Conservation (phyloP, 2,797 vertebrate species). For the Sebastiscus albofasciatus region DNA sequence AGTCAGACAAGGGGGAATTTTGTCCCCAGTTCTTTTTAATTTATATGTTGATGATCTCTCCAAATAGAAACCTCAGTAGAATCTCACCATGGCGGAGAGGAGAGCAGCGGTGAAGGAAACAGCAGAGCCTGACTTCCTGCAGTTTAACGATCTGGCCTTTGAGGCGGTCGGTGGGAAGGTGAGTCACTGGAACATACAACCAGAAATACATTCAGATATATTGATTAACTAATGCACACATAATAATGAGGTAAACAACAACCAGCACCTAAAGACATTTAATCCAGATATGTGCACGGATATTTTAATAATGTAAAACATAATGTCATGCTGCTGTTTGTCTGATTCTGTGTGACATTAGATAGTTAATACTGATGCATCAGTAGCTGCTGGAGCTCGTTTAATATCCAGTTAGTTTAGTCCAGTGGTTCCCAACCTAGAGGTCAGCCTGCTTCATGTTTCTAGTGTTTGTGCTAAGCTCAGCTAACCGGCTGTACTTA, state of each 20-base stretch:
- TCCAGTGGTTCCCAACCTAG: neutral
- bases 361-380: too few relatives aligned
- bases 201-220: too few relatives aligned
- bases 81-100: too few relatives aligned
- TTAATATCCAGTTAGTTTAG: neutral
- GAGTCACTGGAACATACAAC: conserved; percentile 11
- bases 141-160: conserved; percentile 81
- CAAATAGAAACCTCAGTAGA: too few relatives aligned
- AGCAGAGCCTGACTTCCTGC: conserved; percentile 72
- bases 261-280: too few relatives aligned
- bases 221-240: neutral
- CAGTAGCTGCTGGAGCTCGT: too few relatives aligned
- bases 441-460: neutral
- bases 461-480: neutral
- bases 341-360: neutral
- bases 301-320: too few relatives aligned
- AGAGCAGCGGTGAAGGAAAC: neutral
- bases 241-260: neutral
- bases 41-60: too few relatives aligned
- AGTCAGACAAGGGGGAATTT: too few relatives aligned
- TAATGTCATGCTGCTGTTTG: neutral
- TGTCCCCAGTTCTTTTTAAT: too few relatives aligned
- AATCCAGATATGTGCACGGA: neutral
- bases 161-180: conserved; percentile 81
- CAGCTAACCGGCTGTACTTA: neutral